Evolutionary conservation across 2,888 invertebrate species (phyloP).

Genomic region (Lepidocyrtoides sp.): DNA sequence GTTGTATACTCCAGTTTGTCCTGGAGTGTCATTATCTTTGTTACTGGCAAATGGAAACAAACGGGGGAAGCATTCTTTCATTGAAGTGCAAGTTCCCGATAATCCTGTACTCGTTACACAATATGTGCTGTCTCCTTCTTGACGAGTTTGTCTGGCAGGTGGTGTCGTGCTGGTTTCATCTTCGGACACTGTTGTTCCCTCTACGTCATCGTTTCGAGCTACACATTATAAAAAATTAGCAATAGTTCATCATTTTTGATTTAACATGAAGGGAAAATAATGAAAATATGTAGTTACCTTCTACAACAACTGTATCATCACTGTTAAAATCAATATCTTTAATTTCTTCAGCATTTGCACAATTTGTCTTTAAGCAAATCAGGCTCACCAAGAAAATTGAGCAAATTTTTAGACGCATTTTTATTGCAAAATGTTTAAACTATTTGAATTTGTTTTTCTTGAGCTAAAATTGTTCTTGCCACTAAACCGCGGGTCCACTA

Average conservation of each 20-base stretch:
- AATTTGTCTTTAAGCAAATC: conserved; percentile 19
- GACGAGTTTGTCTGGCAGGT: not conserved
- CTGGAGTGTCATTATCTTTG: conserved; percentile 53
- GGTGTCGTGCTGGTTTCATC: not conserved
- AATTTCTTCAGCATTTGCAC: not conserved
- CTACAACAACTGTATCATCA: conserved; percentile 64
- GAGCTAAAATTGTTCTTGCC: not conserved
- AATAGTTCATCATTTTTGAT: too few species aligned
- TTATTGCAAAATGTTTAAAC: not conserved
- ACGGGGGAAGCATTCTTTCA: conserved; percentile 70
- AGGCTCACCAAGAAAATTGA: not conserved
- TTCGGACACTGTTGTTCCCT: not conserved
- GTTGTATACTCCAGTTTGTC: conserved; percentile 62
- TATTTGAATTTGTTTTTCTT: not conserved
- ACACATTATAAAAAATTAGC: not conserved
- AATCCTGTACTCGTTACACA: conserved; percentile 52
- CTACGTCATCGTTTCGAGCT: conserved; percentile 27
- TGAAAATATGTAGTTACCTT: conserved; percentile 58
- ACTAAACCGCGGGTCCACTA: not conserved
- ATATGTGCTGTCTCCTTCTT: not conserved
- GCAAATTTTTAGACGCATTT: conserved; percentile 39
- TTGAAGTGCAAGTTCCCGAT: conserved; percentile 51
- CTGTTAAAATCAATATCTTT: not conserved
- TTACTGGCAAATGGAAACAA: conserved; percentile 48
- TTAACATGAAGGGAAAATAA: too few species aligned